Percentiles rank a stretch among this genome's conserved stretches.
Evolutionary conservation across 2,888 invertebrate species (phyloP).

Genomic region (Baronia brevicornis): DNA sequence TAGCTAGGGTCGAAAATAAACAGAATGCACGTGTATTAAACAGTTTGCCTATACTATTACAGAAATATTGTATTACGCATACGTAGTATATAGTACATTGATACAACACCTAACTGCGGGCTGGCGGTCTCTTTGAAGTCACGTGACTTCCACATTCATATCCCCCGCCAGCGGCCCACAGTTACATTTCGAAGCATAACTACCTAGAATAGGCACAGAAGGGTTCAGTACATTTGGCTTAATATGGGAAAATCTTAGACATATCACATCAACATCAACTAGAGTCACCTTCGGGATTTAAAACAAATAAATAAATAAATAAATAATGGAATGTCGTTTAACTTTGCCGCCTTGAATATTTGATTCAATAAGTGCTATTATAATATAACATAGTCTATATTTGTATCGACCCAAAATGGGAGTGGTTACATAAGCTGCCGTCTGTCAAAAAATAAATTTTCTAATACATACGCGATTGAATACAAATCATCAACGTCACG

Average conservation of each 20-base stretch:
- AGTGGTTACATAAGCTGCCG: no score
- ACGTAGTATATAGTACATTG: constrained; percentile 18
- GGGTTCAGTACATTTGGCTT: constrained; percentile 75
- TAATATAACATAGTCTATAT: no score
- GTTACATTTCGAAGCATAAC: constrained; percentile 32
- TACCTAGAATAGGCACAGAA: constrained; percentile 71
- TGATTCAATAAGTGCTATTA: constrained; percentile 11
- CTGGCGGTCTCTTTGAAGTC: constrained; percentile 8
- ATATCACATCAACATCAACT: constrained; percentile 65
- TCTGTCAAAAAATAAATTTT: no score
- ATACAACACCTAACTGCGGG: constrained; percentile 8
- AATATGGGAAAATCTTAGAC: constrained; percentile 60
- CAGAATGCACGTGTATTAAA: no score
- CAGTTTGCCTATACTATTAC: no score
- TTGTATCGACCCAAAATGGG: no score
- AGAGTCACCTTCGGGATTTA: constrained; percentile 40
- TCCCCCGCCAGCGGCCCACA: constrained; percentile 6
- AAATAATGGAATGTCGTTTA: constrained; percentile 47
- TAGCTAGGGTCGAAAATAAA: no score
- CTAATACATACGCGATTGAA: no score
- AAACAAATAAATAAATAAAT: constrained; percentile 18
- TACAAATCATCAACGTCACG: no score
- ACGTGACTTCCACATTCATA: neutral
- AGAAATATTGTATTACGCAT: constrained; percentile 17
- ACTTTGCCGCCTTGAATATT: constrained; percentile 18